A percentile compares a stretch with the other conserved stretches of the same genome.
phyloP scores from a whole-genome alignment of 2,797 vertebrate genomes.

The Sebastolobus alascanus region DNA sequence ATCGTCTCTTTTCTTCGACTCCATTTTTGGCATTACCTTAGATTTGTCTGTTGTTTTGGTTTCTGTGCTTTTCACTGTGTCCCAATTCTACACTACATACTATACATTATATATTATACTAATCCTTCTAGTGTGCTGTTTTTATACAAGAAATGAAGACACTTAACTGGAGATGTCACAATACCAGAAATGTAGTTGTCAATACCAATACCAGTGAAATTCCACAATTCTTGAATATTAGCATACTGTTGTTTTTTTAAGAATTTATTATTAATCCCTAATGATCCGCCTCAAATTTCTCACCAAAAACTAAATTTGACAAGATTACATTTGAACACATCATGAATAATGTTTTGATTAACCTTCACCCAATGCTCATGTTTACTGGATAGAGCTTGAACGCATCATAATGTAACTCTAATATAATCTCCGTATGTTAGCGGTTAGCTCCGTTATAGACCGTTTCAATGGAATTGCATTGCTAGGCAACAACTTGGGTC shows the following conservation, averaged over 20 bases:
- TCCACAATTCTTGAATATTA: too few species aligned
- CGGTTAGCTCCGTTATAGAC: fast-evolving
- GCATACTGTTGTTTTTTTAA: too few species aligned
- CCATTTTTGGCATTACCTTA: background rate
- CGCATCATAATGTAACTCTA: fast-evolving
- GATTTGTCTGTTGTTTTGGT: background rate
- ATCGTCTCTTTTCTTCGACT: too few species aligned
- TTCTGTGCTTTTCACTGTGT: background rate
- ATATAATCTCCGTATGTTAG: too few species aligned
- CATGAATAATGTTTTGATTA: background rate
- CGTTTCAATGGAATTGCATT: background rate
- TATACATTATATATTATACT: too few species aligned
- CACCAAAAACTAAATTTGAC: too few species aligned
- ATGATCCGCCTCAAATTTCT: background rate
- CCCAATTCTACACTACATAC: background rate
- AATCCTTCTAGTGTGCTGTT: background rate
- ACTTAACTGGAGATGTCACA: too few species aligned
- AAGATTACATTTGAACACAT: background rate
- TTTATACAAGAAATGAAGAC: background rate
- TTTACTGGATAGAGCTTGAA: background rate
- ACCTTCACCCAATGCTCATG: background rate
- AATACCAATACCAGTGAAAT: too few species aligned
- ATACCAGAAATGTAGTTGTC: too few species aligned
- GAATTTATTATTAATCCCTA: too few species aligned
- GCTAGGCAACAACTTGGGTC: too few species aligned